These are phyloP conservation scores for Cylindroiulus punctatus DNA, from an alignment of 2,888 invertebrate genomes.

Conservation along the genomic window DNA sequence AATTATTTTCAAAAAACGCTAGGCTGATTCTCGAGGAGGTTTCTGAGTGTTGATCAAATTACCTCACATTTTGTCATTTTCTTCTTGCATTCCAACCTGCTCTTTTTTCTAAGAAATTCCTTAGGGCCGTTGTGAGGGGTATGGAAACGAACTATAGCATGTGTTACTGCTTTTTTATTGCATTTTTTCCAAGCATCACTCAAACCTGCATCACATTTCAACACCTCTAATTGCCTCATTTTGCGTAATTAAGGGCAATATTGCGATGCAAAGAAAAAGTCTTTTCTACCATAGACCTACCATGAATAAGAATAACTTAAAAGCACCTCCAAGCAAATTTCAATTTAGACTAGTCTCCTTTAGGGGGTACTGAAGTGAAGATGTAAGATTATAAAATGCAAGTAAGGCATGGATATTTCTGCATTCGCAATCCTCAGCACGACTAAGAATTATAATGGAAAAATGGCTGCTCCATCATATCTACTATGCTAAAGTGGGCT, in stretches of 20 bases:
- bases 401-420: background rate
- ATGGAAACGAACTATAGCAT: background rate
- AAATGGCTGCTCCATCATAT: no score
- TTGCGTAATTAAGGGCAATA: background rate
- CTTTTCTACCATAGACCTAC: background rate
- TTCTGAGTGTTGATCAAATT: background rate
- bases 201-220: slow-evolving; percentile 15
- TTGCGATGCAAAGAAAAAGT: background rate
- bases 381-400: background rate
- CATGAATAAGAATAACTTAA: background rate
- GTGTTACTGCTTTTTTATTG: background rate
- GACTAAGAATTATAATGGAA: no score
- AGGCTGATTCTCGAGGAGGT: background rate
- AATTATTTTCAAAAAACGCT: background rate
- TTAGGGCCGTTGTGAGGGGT: no score
- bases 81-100: background rate
- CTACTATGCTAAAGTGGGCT: no score
- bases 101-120: background rate
- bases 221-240: background rate
- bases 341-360: background rate
- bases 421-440: background rate
- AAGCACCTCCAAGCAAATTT: slow-evolving; percentile 18
- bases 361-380: background rate
- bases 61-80: background rate
- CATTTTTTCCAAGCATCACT: no score